Percentiles rank a stretch among this genome's conserved stretches.
These are phyloP conservation scores for Solen grandis DNA, from an alignment of 1,140 invertebrate species.

Conservation along the genomic window DNA sequence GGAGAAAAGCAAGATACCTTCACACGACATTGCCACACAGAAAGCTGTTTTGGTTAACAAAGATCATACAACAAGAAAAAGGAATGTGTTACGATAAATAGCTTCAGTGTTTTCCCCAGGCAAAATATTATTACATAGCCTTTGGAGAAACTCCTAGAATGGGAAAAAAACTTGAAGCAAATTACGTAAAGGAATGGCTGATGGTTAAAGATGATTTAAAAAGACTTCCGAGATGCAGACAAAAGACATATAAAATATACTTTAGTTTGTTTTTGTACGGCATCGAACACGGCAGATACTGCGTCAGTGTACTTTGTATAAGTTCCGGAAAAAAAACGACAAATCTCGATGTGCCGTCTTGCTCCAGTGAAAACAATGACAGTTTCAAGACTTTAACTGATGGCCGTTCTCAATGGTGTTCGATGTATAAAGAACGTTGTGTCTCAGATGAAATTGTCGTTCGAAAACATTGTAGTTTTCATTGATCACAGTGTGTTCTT, in stretches of 20 bases:
- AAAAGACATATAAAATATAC: neutral
- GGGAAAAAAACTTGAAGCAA: neutral
- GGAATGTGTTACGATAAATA: too few relatives aligned
- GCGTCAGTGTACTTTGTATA: neutral
- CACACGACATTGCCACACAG: too few relatives aligned
- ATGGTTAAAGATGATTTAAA: neutral
- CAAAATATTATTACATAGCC: too few relatives aligned
- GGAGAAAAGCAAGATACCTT: too few relatives aligned
- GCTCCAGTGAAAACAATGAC: neutral
- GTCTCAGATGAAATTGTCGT: neutral
- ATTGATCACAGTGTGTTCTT: slow-evolving; percentile 12
- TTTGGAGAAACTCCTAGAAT: too few relatives aligned
- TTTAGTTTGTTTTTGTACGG: neutral
- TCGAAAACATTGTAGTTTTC: too few relatives aligned
- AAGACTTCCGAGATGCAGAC: neutral
- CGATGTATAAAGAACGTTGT: slow-evolving; percentile 7
- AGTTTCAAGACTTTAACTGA: neutral
- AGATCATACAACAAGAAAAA: too few relatives aligned
- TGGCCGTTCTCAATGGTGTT: neutral
- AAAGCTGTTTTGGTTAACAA: too few relatives aligned
- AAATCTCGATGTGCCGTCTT: neutral
- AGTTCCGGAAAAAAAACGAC: neutral
- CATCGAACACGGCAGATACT: neutral
- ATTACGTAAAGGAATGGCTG: neutral
- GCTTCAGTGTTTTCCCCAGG: too few relatives aligned